Base-by-base conservation (phyloP, 2,888 invertebrate species). In the Lepeophtheirus nordmannii region DNA sequence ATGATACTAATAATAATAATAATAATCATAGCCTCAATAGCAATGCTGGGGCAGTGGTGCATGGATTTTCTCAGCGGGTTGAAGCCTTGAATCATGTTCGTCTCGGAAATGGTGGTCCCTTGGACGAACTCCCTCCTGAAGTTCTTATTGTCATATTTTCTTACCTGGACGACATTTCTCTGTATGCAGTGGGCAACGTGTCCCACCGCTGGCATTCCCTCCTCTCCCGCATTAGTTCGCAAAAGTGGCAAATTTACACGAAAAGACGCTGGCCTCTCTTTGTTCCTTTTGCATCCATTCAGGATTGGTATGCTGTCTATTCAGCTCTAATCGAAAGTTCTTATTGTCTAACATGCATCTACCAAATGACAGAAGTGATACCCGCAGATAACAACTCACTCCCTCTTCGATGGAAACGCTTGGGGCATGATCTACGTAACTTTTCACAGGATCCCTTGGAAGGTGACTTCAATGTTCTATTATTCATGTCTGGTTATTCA, bases 91-190 rank as follows among this genome's bases (percentile, higher is more conserved):
- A 58, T 5, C 14, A 14, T 1, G 14, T 58, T n/a, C 17, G 22
- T 5, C n/a, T 23, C 14, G 39, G 39, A 38, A 10, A 22, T 30
- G 38, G 37, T 22, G 53, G 10, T n/a, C 23, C 58, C 7, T 11
- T 22, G 65, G 84, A 85, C 71, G 81, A 83, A 69, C 74, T 86
- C 67, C 86, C 86, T 20, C 83, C 85, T 65, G 86, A 86, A 81
- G 89, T 94, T 70, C 78, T 92, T 73, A 81, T 92, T 63, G 83
- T 85, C 69, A 88, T 93, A 69, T 92, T 94, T 76, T 84, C 85
- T 63, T 87, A 89, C 76, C 78, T 93, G 73, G 93, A 94, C 74
- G 92, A 93, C 76, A 82, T 93, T 73, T 91, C 92, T 0, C 79
- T 93, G 72, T 87, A 90, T 83, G 87, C 86, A 72, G 87, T 87